These are phyloP conservation scores for Sminthurinus signatus DNA, from an alignment of 1,140 invertebrate genomes.

Conservation along the genomic window DNA sequence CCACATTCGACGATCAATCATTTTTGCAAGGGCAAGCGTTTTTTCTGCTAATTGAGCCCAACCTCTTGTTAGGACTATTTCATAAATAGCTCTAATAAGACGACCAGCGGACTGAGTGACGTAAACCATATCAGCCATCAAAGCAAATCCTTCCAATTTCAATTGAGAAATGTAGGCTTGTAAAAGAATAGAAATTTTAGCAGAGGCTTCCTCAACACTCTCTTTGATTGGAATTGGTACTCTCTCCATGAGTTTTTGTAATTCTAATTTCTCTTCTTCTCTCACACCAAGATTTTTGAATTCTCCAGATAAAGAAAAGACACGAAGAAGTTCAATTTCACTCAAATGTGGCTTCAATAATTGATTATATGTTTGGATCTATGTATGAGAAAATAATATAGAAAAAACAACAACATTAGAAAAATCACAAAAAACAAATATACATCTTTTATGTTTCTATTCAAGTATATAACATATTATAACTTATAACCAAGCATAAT, in stretches of 20 bases:
- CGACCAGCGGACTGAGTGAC: conserved; percentile 96
- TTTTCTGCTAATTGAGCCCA: conserved; percentile 98
- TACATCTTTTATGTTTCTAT: no score
- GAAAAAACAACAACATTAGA: no score
- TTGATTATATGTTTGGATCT: conserved; percentile 92
- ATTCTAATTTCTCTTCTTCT: conserved; percentile 96
- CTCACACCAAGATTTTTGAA: conserved; percentile 89
- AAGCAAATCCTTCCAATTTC: conserved; percentile 94
- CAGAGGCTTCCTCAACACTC: conserved; percentile 95
- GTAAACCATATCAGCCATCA: conserved; percentile 99
- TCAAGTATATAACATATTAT: no score
- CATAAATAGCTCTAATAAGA: conserved; percentile 93
- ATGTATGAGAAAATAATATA: no score
- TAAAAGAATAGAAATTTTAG: conserved; percentile 91
- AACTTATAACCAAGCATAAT: no score
- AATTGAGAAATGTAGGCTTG: conserved; percentile 94
- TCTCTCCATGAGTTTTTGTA: conserved; percentile 93
- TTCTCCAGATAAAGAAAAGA: conserved; percentile 95
- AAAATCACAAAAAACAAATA: no score
- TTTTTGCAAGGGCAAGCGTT: conserved; percentile 91
- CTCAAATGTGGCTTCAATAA: conserved; percentile 91
- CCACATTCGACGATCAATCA: conserved; percentile 99
- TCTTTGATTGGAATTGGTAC: conserved; percentile 99
- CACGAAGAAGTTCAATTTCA: conserved; percentile 97
- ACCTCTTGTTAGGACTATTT: conserved; percentile 68